Base-by-base conservation (phyloP, 1,140 invertebrate genomes). In the Papilio polytes region DNA sequence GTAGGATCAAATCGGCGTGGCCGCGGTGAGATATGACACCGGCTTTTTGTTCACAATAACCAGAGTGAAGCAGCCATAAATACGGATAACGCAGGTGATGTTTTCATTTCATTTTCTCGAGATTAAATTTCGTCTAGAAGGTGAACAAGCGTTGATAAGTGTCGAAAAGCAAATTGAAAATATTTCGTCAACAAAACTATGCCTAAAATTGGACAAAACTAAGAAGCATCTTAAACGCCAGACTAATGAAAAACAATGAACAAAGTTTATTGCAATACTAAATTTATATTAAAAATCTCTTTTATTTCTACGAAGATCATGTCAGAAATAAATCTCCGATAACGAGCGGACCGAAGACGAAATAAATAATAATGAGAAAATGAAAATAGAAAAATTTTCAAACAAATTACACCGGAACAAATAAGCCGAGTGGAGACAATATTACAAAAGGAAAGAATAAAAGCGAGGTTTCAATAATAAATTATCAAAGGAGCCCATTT, bases 401-500 rank as follows among this genome's bases (percentile, higher is more conserved):
- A 88, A 88, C 85, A 91, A 90, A 90, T 91, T 90, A 89, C 86
- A 85, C 84, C 84, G 86, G 85, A 87, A 89, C 88, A 93, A 93
- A 93, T 91, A 91, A 90, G 89, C 85, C 82, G 82, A 88, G 86
- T 81, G 86, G 89, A 89, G 91, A 92, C 92, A 92, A 91, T 91
- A 93, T 93, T 89, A 92, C 86, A 91, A 92, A 89, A 89, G 89
- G 86, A 91, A 89, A 88, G 89, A 90, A 92, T 90, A 86, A 89
- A 91, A 86, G 87, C 87, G 85, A 88, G 85, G 89, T 91, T 92
- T 92, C 92, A 92, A 94, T 93, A 92, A 92, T 93, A 93, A 92
- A 93, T 92, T 92, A 93, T 92, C 89, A 92, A 90, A 92, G 91
- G 86, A 83, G 83, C 81, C 82, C 84, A 84, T 85, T 84, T 80